phyloP scores from a whole-genome alignment of 92 coral and sea anemone genomes.

The Paramuricea clavata region DNA sequence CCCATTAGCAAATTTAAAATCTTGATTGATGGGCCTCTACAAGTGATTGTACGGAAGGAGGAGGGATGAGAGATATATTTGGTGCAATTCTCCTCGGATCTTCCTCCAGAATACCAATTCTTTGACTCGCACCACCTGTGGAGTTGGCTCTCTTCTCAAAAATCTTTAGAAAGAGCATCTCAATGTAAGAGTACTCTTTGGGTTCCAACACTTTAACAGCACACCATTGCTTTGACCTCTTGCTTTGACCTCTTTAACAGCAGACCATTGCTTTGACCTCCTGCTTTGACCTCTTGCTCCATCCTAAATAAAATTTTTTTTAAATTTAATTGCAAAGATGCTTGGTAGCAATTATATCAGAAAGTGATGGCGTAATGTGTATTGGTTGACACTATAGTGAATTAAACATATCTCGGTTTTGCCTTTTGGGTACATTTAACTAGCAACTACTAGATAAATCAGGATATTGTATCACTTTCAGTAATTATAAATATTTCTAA shows the following conservation, averaged over 20 bases:
- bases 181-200: slow-evolving; percentile 6
- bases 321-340: not conserved
- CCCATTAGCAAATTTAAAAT: too few species aligned
- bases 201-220: not conserved
- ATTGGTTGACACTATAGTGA: not conserved
- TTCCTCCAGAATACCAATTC: not conserved
- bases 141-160: not conserved
- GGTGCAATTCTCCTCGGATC: slow-evolving; percentile 4
- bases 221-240: slow-evolving; percentile 10
- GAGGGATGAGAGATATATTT: not conserved
- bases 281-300: slow-evolving; percentile 3
- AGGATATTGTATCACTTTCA: too few species aligned
- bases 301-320: not conserved
- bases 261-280: slow-evolving; percentile 5
- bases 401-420: too few species aligned
- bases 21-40: not conserved
- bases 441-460: not conserved
- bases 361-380: not conserved
- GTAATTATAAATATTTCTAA: not conserved
- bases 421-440: too few species aligned
- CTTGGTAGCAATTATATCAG: not conserved
- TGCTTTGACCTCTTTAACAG: slow-evolving; percentile 9
- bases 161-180: not conserved
- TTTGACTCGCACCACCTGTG: not conserved
- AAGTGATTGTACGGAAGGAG: slow-evolving; percentile 13